phyloP scores from a whole-genome alignment of 1,140 invertebrate genomes.

The Homalodisca vitripennis region DNA sequence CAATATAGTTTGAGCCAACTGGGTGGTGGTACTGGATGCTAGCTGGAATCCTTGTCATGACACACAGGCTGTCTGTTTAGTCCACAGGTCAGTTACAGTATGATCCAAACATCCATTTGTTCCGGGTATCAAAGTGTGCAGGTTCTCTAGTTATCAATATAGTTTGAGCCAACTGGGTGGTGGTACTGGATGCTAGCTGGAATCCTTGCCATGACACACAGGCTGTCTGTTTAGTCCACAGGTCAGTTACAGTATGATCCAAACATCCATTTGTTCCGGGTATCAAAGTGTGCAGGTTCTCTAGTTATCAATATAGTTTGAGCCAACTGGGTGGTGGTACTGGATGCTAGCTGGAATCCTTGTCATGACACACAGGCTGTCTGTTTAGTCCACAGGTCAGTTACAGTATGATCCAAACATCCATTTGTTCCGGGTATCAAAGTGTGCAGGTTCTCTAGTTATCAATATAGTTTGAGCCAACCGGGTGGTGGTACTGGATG shows the following conservation, averaged over 20 bases:
- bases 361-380: constrained; percentile 99
- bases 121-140: constrained; percentile 94
- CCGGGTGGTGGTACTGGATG: too few relatives aligned
- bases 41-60: constrained; percentile 99
- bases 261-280: too few relatives aligned
- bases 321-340: too few relatives aligned
- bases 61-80: constrained; percentile 96
- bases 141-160: constrained; percentile 98
- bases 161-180: constrained; percentile 93
- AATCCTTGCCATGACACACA: constrained; percentile 99
- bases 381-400: constrained; percentile 87
- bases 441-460: too few relatives aligned
- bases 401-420: too few relatives aligned
- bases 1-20: constrained; percentile 95
- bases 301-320: too few relatives aligned
- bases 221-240: constrained; percentile 95
- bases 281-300: too few relatives aligned
- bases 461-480: too few relatives aligned
- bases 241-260: too few relatives aligned
- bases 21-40: constrained; percentile 97
- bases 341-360: constrained; percentile 99
- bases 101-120: constrained; percentile 85
- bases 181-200: constrained; percentile 98
- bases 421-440: too few relatives aligned
- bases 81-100: constrained; percentile 84